Evolutionary conservation across 2,797 vertebrate genomes (phyloP).

Genomic region (Lutjanus argentimaculatus): DNA sequence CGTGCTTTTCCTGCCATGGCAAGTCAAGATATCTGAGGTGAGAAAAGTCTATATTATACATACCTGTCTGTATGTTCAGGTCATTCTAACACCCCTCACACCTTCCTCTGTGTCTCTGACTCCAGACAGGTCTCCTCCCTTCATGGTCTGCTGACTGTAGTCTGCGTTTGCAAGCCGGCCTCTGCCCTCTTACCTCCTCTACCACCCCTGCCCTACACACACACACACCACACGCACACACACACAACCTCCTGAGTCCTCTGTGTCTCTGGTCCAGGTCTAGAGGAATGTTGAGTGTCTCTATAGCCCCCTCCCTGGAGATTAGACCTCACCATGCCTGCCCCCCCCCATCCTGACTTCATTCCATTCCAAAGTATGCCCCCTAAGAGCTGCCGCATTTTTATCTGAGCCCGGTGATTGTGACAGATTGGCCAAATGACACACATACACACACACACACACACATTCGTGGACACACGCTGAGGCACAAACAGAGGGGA

Average conservation of each 20-base stretch:
- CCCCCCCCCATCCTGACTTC: constrained; percentile 55
- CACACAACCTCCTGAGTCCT: constrained; percentile 40
- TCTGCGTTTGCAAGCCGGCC: constrained; percentile 26
- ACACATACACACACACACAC: constrained; percentile 61
- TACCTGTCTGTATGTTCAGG: neutral
- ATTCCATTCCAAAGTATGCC: constrained; percentile 84
- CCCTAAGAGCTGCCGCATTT: constrained; percentile 82
- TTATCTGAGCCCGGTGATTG: constrained; percentile 86
- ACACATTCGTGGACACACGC: constrained; percentile 60
- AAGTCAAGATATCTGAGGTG: constrained; percentile 2
- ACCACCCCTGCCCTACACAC: neutral
- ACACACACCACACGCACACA: constrained; percentile 12
- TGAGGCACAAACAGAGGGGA: constrained; percentile 59
- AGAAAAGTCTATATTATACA: neutral
- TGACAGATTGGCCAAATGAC: constrained; percentile 84
- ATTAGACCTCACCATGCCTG: constrained; percentile 71
- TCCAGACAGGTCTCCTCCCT: constrained; percentile 15
- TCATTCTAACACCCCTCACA: constrained; percentile 16
- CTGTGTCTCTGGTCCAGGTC: constrained; percentile 64
- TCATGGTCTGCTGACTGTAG: constrained; percentile 23
- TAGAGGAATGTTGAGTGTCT: constrained; percentile 85
- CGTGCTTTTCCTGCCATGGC: constrained; percentile 5
- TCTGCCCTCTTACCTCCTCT: constrained; percentile 14
- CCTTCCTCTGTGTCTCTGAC: constrained; percentile 19
- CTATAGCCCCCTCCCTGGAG: constrained; percentile 74